Conservation (phyloP, 2,888 invertebrate genomes). For the Poecilobothrus nobilitatus region DNA sequence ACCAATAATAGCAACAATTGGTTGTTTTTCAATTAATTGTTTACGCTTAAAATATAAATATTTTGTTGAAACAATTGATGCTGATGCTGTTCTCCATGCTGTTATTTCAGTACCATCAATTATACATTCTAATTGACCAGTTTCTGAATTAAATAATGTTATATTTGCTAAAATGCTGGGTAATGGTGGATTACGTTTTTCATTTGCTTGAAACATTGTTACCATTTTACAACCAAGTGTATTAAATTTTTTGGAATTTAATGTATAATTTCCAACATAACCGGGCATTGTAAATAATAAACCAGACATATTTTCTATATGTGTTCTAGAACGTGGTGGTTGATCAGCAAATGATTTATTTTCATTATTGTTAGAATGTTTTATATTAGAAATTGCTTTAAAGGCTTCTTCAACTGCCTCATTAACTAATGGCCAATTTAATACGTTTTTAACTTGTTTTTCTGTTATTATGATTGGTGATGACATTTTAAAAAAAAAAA, state of each 20-base stretch:
- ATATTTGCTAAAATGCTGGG: slow-evolving; percentile 45
- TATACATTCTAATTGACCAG: slow-evolving; percentile 44
- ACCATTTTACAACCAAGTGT: slow-evolving; percentile 48
- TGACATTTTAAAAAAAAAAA: slow-evolving; percentile 12
- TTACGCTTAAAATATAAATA: slow-evolving; percentile 40
- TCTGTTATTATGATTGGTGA: slow-evolving; percentile 33
- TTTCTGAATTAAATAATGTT: slow-evolving; percentile 41
- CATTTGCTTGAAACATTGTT: slow-evolving; percentile 42
- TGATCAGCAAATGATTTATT: slow-evolving; percentile 31
- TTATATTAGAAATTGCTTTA: slow-evolving; percentile 19
- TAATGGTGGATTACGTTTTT: slow-evolving; percentile 32
- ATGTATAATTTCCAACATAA: slow-evolving; percentile 39
- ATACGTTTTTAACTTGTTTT: slow-evolving; percentile 35
- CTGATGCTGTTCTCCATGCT: slow-evolving; percentile 51
- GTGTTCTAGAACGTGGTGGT: slow-evolving; percentile 36
- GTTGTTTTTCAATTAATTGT: slow-evolving; percentile 22
- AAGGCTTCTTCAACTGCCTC: slow-evolving; percentile 42
- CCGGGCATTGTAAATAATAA: slow-evolving; percentile 46
- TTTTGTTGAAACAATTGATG: slow-evolving; percentile 50
- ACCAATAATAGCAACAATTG: slow-evolving; percentile 45
- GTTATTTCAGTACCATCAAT: slow-evolving; percentile 50
- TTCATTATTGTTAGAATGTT: not conserved
- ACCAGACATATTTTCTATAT: slow-evolving; percentile 27
- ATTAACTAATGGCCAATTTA: slow-evolving; percentile 41
- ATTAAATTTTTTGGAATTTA: slow-evolving; percentile 24